A percentile compares a stretch with the other conserved stretches of the same genome.
phyloP scores from a whole-genome alignment of 2,888 invertebrate species.

The Aethes cnicana region DNA sequence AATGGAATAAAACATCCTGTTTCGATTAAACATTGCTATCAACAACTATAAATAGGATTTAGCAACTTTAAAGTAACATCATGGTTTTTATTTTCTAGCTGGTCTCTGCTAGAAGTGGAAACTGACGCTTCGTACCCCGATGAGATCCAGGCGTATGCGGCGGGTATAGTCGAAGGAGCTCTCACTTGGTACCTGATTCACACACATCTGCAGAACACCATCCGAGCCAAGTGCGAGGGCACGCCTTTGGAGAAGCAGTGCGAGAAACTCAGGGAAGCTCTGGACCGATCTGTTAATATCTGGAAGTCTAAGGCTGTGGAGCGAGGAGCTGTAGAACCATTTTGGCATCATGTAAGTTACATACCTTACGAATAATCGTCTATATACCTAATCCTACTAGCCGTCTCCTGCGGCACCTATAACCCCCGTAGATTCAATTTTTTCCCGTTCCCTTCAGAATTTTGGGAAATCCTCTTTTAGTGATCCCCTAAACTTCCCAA shows the following conservation, averaged over 20 bases:
- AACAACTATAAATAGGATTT: neutral
- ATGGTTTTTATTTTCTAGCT: slow-evolving; percentile 74
- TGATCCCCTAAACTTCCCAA: too few relatives aligned
- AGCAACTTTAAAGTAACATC: neutral
- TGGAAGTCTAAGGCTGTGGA: slow-evolving; percentile 83
- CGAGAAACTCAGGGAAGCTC: slow-evolving; percentile 83
- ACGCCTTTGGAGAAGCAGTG: slow-evolving; percentile 82
- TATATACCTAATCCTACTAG: too few relatives aligned
- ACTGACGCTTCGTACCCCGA: slow-evolving; percentile 88
- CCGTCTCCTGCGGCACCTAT: too few relatives aligned
- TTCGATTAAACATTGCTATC: neutral
- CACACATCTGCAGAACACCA: slow-evolving; percentile 89
- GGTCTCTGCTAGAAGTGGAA: slow-evolving; percentile 91
- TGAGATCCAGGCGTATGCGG: slow-evolving; percentile 91
- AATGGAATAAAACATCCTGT: slow-evolving; percentile 5
- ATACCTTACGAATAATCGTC: too few relatives aligned
- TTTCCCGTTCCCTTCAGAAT: too few relatives aligned
- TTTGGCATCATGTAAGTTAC: slow-evolving; percentile 92
- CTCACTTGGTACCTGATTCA: slow-evolving; percentile 91
- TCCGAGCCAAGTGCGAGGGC: slow-evolving; percentile 73
- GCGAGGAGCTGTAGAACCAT: slow-evolving; percentile 79
- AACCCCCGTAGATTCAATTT: too few relatives aligned
- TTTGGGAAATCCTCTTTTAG: too few relatives aligned
- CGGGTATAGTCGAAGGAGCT: slow-evolving; percentile 92
- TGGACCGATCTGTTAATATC: slow-evolving; percentile 84